Base-by-base conservation (phyloP, 2,888 invertebrate species). In the Agelastica alni region DNA sequence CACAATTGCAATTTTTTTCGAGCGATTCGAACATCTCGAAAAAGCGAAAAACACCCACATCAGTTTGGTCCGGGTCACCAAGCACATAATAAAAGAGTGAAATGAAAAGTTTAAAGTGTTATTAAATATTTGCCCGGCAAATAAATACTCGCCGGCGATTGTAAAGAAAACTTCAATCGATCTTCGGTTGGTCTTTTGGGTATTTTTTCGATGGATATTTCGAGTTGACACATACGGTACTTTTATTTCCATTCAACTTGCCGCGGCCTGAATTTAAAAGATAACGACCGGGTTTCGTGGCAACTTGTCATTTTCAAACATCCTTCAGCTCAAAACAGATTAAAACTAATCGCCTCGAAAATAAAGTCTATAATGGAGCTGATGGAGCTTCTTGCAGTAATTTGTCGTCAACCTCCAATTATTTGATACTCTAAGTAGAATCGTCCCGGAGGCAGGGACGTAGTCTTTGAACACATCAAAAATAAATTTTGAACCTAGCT, bases 321-420 rank as follows among this genome's bases (percentile, higher is more conserved):
- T 53, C 56, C 47, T 56, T 36, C 37, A 51, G 51, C 32, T 46
- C 41, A 51, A 58, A 58, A 53, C 43, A 51, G 58, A 58, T 58
- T 58, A 47, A 54, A 58, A 58, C 53, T 51, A 58, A 58, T 58
- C 54, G 54, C 39, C 39, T 58, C 28, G 58, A 58, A 57, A 58
- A 54, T 58, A 58, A 54, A 58, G 47, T 45, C 51, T 32, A 53
- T 58, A 54, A 58, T 54, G 53, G 54, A 51, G 51, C 48, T 47
- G 54, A 54, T 58, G 44, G 37, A 51, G 47, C 46, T 44, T 41
- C 51, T 47, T 34, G 45, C 45, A 46, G 53, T 53, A 57, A 57
- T 57, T 53, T 44, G 17, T 49, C 32, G 42, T 53, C 41, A 53
- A 57, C 26, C 13, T 18, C 39, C 45, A 49, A 56, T 53, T 56